Evolutionary conservation across 2,888 invertebrate genomes (phyloP).

Genomic region (Drosophila trichaetosa): DNA sequence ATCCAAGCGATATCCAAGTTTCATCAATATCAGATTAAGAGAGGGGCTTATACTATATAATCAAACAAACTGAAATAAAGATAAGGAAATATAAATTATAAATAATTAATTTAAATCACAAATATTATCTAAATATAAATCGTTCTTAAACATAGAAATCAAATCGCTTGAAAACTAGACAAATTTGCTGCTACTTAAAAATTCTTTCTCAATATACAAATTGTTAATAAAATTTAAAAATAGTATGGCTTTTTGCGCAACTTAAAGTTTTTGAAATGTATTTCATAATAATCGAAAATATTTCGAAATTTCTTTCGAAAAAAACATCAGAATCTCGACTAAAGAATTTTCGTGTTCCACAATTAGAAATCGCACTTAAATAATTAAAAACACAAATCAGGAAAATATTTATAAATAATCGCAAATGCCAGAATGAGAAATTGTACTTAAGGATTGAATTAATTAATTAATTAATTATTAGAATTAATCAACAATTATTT

Average conservation of each 20-base stretch:
- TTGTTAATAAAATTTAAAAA: not conserved
- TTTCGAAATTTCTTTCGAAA: fast-evolving
- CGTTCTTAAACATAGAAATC: not conserved
- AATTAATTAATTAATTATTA: no score
- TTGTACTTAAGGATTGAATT: fast-evolving
- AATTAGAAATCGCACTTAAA: not conserved
- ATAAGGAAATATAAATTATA: not conserved
- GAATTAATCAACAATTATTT: not conserved
- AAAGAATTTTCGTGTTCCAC: not conserved
- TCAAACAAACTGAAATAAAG: not conserved
- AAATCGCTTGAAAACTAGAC: not conserved
- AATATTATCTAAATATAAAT: no score
- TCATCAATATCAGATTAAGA: not conserved
- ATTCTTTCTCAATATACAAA: not conserved
- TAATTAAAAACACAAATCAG: not conserved
- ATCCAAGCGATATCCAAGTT: not conserved
- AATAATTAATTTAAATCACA: not conserved
- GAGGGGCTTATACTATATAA: not conserved
- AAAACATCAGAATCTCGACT: not conserved
- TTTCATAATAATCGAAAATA: not conserved
- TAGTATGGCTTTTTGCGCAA: not conserved
- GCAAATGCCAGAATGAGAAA: not conserved
- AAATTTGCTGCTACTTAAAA: not conserved
- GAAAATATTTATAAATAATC: no score
- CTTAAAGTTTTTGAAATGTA: not conserved